A percentile compares a stretch with the other conserved stretches of the same genome.
phyloP scores from a whole-genome alignment of 2,797 vertebrate species.

The Nyctibius grandis region DNA sequence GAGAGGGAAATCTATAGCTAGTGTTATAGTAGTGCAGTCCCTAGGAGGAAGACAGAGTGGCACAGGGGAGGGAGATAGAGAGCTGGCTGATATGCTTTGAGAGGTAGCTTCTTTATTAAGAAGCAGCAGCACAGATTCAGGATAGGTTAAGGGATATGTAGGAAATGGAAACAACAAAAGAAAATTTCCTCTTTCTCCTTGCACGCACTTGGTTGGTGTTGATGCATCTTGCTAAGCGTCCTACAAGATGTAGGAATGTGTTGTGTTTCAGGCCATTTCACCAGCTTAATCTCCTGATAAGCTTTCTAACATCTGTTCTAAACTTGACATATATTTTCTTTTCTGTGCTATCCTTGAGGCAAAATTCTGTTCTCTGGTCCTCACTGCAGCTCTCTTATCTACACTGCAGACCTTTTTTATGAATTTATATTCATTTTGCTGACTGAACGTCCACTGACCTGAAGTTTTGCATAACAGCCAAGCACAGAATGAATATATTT shows the following conservation, averaged over 20 bases:
- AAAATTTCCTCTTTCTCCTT: neutral
- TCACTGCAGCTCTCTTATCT: neutral
- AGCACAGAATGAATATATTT: neutral
- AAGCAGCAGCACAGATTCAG: neutral
- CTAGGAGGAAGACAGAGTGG: neutral
- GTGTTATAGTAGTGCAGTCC: neutral
- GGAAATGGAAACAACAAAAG: neutral
- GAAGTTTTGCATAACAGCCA: neutral
- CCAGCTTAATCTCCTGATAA: constrained; percentile 33
- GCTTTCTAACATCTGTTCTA: constrained; percentile 23
- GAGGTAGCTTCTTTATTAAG: neutral
- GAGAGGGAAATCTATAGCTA: neutral
- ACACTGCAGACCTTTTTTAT: neutral
- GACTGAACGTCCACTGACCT: neutral
- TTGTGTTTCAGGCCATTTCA: constrained; percentile 40
- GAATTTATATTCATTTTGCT: neutral
- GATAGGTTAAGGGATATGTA: neutral
- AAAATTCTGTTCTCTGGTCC: neutral
- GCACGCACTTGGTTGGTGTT: neutral
- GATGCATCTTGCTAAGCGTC: neutral
- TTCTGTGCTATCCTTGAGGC: neutral
- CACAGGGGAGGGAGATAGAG: neutral
- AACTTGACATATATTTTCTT: constrained; percentile 27
- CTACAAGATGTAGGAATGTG: neutral
- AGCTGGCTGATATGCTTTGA: neutral